These are phyloP conservation scores for Etheostoma spectabile DNA, from an alignment of 2,113 vertebrate genomes.

Conservation along the genomic window DNA sequence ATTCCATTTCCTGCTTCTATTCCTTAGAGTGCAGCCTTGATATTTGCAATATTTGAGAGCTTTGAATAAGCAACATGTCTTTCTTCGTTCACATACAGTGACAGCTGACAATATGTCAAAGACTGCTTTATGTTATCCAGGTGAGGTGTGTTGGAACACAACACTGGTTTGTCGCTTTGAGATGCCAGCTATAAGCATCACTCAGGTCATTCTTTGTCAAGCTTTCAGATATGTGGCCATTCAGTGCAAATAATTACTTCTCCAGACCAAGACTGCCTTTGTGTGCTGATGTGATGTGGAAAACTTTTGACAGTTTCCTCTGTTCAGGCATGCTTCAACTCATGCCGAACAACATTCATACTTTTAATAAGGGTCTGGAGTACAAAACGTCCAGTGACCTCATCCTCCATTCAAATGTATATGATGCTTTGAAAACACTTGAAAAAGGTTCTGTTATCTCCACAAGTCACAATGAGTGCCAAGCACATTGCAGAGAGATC, in stretches of 20 bases:
- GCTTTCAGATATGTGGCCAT: neutral
- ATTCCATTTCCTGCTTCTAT: slow-evolving; percentile 72
- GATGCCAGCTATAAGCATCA: neutral
- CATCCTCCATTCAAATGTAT: slow-evolving; percentile 38
- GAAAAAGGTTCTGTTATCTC: slow-evolving; percentile 35
- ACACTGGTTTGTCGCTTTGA: slow-evolving; percentile 10
- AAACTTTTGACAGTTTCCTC: slow-evolving; percentile 14
- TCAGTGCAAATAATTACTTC: slow-evolving; percentile 35
- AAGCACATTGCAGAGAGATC: slow-evolving; percentile 9
- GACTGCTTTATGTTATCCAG: slow-evolving; percentile 1
- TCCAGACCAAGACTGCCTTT: slow-evolving; percentile 19
- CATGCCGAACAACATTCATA: slow-evolving; percentile 23
- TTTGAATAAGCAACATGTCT: neutral
- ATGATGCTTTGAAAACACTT: slow-evolving; percentile 35
- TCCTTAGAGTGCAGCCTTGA: slow-evolving; percentile 48
- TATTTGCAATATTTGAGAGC: slow-evolving; percentile 47
- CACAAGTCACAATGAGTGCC: slow-evolving; percentile 26
- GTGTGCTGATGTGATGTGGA: slow-evolving; percentile 8
- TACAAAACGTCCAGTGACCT: slow-evolving; percentile 28
- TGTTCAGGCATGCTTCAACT: slow-evolving; percentile 8
- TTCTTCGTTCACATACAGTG: neutral
- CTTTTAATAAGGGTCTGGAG: slow-evolving; percentile 33
- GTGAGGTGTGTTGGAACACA: slow-evolving; percentile 30
- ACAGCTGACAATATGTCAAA: slow-evolving; percentile 23
- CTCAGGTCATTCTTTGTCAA: slow-evolving; percentile 6